phyloP scores from a whole-genome alignment of 1,140 invertebrate species.

The Gryllus bimaculatus region DNA sequence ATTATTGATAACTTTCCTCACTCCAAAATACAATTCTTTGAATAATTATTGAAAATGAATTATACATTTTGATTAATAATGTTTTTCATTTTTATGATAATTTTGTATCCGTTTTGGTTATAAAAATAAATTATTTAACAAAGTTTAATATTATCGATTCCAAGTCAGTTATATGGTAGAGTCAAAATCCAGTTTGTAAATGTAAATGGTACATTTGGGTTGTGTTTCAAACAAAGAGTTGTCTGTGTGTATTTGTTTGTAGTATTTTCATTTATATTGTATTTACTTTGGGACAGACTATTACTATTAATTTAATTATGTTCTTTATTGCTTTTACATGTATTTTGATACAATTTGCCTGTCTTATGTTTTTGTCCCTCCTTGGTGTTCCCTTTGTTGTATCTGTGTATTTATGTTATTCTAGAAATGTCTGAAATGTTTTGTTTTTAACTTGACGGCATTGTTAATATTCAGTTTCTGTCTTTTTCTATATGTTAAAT shows the following conservation, averaged over 20 bases:
- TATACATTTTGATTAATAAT: no score
- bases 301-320: not conserved
- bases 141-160: no score
- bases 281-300: not conserved
- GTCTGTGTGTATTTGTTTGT: no score
- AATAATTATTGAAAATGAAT: no score
- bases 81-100: no score
- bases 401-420: not conserved
- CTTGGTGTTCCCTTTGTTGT: not conserved
- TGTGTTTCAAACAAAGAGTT: no score
- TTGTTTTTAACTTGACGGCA: not conserved
- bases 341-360: not conserved
- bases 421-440: not conserved
- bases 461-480: not conserved
- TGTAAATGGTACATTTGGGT: no score
- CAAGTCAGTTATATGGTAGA: no score
- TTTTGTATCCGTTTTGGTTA: no score
- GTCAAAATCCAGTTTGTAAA: not conserved
- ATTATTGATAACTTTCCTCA: no score
- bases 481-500: not conserved
- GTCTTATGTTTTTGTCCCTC: not conserved
- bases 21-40: no score
- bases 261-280: not conserved
- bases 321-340: not conserved
- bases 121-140: no score